Conservation (phyloP, 2,888 invertebrate species). For the Ectemnius continuus region DNA sequence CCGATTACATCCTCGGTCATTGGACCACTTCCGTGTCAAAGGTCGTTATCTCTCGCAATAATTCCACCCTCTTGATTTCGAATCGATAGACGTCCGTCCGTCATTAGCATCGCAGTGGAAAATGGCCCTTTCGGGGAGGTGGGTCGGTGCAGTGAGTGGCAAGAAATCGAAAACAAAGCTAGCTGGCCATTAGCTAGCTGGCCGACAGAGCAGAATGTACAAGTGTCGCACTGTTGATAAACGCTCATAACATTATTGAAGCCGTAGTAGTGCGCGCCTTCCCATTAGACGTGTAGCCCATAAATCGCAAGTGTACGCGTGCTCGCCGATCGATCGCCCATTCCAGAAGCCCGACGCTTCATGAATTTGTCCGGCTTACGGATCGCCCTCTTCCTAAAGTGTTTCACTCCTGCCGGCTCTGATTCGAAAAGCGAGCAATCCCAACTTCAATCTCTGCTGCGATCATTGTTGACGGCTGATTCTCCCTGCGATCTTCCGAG, state of each 20-base stretch:
- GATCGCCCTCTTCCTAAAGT: constrained; percentile 28
- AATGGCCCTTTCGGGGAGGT: no score
- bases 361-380: constrained; percentile 43
- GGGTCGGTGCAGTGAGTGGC: no score
- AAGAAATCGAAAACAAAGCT: constrained; percentile 15
- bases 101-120: no score
- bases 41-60: no score
- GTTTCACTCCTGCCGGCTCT: not conserved
- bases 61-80: no score
- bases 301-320: constrained; percentile 47
- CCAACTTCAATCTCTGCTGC: no score
- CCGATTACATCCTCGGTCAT: no score
- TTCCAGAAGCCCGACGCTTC: constrained; percentile 30
- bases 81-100: no score
- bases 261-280: constrained; percentile 34
- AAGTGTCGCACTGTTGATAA: constrained; percentile 51
- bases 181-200: constrained; percentile 17
- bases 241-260: constrained; percentile 59
- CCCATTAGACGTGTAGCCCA: constrained; percentile 41
- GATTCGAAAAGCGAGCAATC: no score
- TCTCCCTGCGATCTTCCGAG: no score
- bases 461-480: no score
- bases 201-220: constrained; percentile 16
- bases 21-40: no score
- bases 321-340: constrained; percentile 47